A percentile compares a stretch with the other conserved stretches of the same genome.
Conservation (phyloP, 2,797 vertebrate genomes). For the Spinus olivaceus region DNA sequence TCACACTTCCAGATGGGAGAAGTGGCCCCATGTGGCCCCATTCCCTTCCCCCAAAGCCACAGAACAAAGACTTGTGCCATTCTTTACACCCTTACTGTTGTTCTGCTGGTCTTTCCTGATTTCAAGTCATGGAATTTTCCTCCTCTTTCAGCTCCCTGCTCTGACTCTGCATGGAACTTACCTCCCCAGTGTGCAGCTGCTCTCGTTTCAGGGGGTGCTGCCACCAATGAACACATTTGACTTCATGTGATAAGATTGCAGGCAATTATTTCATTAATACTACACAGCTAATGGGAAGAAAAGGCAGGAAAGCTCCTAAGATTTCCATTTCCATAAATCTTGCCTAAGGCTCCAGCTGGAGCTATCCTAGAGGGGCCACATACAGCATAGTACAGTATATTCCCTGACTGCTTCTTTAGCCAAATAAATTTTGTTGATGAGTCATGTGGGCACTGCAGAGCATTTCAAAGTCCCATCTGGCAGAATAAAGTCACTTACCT, state of each 20-base stretch:
- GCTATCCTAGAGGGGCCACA: slow-evolving; percentile 26
- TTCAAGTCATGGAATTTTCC: background rate
- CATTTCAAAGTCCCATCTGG: slow-evolving; percentile 60
- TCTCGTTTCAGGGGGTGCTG: background rate
- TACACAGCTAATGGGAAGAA: background rate
- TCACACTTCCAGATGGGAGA: background rate
- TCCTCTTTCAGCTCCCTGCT: background rate
- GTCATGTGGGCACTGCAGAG: slow-evolving; percentile 37
- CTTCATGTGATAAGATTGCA: background rate
- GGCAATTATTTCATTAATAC: background rate
- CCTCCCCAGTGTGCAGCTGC: background rate
- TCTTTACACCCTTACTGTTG: background rate
- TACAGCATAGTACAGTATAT: slow-evolving; percentile 57
- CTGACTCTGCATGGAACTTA: background rate
- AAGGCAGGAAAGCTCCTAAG: background rate
- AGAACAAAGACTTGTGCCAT: background rate
- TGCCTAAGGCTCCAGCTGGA: slow-evolving; percentile 58
- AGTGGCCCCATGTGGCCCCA: background rate
- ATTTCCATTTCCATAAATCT: slow-evolving; percentile 61
- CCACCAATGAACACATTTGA: background rate
- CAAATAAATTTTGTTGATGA: slow-evolving; percentile 62
- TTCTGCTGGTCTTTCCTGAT: background rate
- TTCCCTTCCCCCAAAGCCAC: background rate
- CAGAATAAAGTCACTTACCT: slow-evolving; percentile 45
- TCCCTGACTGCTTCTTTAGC: slow-evolving; percentile 34